A percentile compares a stretch with the other conserved stretches of the same genome.
Conservation (phyloP, 2,888 invertebrate genomes). For the Xylota segnis region DNA sequence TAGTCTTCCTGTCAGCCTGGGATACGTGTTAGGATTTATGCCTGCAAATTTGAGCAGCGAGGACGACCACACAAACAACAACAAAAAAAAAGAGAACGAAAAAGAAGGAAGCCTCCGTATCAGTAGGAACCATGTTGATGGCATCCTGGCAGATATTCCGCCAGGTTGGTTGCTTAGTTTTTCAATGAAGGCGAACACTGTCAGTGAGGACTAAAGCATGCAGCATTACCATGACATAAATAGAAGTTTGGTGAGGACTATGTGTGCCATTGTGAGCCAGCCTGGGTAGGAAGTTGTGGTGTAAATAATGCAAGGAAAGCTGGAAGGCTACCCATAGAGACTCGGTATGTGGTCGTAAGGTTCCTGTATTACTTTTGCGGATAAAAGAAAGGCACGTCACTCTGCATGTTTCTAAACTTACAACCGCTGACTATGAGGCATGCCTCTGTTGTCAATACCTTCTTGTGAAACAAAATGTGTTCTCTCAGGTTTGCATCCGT, state of each 20-base stretch:
- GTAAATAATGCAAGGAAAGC: background rate
- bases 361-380: too few relatives aligned
- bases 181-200: conserved; percentile 50
- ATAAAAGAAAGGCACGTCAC: too few relatives aligned
- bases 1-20: conserved; percentile 72
- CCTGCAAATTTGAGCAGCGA: conserved; percentile 47
- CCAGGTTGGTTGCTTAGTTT: conserved; percentile 59
- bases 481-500: too few relatives aligned
- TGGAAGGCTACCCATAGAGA: background rate
- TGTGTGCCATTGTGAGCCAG: background rate
- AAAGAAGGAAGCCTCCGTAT: conserved; percentile 17
- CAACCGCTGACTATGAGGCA: too few relatives aligned
- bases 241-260: conserved; percentile 4
- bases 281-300: background rate
- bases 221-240: conserved; percentile 42
- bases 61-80: conserved; percentile 21
- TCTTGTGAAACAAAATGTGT: too few relatives aligned
- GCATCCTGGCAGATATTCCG: conserved; percentile 34
- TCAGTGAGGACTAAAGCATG: conserved; percentile 27
- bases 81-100: too few relatives aligned
- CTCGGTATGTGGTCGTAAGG: too few relatives aligned
- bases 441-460: too few relatives aligned
- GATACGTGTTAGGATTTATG: conserved; percentile 73
- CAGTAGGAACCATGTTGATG: background rate
- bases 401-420: too few relatives aligned